These are phyloP conservation scores for Clistopyga incitator DNA, from an alignment of 2,888 invertebrate species.

Conservation along the genomic window DNA sequence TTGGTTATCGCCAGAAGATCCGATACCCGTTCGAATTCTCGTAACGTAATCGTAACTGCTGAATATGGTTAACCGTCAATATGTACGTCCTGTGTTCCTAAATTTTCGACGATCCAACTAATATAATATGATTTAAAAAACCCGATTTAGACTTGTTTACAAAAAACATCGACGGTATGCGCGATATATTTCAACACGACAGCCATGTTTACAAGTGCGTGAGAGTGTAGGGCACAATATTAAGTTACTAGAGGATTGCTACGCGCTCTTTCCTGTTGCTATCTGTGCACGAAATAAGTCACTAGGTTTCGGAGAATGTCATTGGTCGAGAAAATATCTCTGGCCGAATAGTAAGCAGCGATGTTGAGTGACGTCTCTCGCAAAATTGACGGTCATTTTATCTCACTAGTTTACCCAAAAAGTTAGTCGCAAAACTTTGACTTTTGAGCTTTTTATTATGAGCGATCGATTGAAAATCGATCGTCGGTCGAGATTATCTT, in stretches of 20 bases:
- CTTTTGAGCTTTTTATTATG: too few species aligned
- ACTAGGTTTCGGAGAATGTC: background rate
- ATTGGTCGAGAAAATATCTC: background rate
- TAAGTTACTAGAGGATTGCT: slow-evolving; percentile 4
- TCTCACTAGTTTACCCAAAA: too few species aligned
- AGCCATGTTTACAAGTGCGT: slow-evolving; percentile 62
- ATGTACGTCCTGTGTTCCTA: background rate
- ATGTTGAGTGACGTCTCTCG: too few species aligned
- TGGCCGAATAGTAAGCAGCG: background rate
- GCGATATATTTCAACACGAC: slow-evolving; percentile 55
- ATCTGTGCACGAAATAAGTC: background rate
- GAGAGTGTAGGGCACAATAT: slow-evolving; percentile 1
- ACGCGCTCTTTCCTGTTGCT: slow-evolving; percentile 1
- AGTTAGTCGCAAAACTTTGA: too few species aligned
- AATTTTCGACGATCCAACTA: slow-evolving; percentile 1
- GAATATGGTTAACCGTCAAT: background rate
- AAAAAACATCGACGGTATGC: slow-evolving; percentile 44
- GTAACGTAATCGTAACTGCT: background rate
- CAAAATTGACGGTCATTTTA: too few species aligned
- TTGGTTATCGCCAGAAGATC: slow-evolving; percentile 15
- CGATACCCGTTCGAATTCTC: slow-evolving; percentile 4
- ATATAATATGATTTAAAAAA: slow-evolving; percentile 18
- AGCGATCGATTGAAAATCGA: too few species aligned
- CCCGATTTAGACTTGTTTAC: slow-evolving; percentile 25
- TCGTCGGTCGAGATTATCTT: too few species aligned